A percentile compares a stretch with the other conserved stretches of the same genome.
These are phyloP conservation scores for Conops quadrifasciatus DNA, from an alignment of 2,888 invertebrate genomes.

Conservation along the genomic window DNA sequence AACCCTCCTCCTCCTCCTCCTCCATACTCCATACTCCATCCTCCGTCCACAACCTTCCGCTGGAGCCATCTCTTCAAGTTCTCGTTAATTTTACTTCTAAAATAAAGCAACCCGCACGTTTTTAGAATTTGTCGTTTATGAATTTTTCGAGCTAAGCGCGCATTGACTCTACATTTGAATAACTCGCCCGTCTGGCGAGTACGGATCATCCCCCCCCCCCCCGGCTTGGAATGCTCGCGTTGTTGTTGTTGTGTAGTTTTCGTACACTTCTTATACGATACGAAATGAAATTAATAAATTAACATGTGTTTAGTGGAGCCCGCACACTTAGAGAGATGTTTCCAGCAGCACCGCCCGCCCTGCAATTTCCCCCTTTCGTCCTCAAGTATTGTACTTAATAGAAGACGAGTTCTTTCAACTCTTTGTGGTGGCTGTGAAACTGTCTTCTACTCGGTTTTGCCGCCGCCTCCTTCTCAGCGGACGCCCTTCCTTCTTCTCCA, in stretches of 20 bases:
- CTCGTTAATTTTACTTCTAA: no score
- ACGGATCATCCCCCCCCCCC: background rate
- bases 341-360: background rate
- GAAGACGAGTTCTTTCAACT: background rate
- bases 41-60: no score
- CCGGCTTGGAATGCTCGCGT: background rate
- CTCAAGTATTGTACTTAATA: background rate
- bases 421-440: background rate
- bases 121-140: no score
- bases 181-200: background rate
- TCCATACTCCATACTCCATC: no score
- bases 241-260: background rate
- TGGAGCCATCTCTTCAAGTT: no score
- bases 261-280: background rate
- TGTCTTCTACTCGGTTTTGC: background rate
- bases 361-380: background rate
- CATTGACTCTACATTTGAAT: background rate
- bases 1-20: no score
- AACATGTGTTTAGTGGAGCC: constrained; percentile 1
- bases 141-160: no score
- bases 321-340: background rate
- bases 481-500: background rate
- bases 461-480: background rate
- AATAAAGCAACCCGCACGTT: no score
- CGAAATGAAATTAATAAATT: background rate